Evolutionary conservation across 2,888 invertebrate genomes (phyloP).

Genomic region (Drosophila niveifrons): DNA sequence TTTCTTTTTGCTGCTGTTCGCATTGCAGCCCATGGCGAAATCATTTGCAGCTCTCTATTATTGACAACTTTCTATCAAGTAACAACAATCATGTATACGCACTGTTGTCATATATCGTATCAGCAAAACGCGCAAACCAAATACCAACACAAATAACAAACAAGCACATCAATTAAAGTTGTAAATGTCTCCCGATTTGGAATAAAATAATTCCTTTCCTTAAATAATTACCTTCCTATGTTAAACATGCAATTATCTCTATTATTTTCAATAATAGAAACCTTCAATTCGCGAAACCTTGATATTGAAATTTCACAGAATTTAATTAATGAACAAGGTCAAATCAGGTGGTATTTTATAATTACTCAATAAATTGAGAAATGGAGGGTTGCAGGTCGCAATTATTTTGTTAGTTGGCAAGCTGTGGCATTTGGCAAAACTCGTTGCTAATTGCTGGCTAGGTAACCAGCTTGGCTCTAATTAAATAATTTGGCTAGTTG

Average conservation of each 20-base stretch:
- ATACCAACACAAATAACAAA: too few species aligned
- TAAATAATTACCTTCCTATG: too few species aligned
- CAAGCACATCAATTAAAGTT: too few species aligned
- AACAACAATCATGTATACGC: too few species aligned
- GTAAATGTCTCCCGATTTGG: too few species aligned
- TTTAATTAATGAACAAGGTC: background rate
- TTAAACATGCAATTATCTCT: background rate
- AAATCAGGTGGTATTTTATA: constrained; percentile 6
- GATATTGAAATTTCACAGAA: background rate
- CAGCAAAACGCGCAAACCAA: too few species aligned
- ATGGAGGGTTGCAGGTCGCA: background rate
- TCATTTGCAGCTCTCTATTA: too few species aligned
- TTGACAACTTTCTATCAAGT: too few species aligned
- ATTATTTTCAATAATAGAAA: background rate
- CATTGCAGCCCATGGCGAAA: too few species aligned
- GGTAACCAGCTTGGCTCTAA: constrained; percentile 6
- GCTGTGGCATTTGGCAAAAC: background rate
- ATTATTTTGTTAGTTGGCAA: constrained; percentile 4
- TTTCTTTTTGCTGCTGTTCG: too few species aligned
- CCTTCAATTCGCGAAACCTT: background rate
- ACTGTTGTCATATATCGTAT: too few species aligned
- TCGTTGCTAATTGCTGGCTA: constrained; percentile 1
- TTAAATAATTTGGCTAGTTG: constrained; percentile 13
- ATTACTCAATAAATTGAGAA: background rate
- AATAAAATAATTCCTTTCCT: too few species aligned